These are phyloP conservation scores for Phrynocephalus guinanensis DNA, from an alignment of 2,797 vertebrate genomes.

Conservation along the genomic window DNA sequence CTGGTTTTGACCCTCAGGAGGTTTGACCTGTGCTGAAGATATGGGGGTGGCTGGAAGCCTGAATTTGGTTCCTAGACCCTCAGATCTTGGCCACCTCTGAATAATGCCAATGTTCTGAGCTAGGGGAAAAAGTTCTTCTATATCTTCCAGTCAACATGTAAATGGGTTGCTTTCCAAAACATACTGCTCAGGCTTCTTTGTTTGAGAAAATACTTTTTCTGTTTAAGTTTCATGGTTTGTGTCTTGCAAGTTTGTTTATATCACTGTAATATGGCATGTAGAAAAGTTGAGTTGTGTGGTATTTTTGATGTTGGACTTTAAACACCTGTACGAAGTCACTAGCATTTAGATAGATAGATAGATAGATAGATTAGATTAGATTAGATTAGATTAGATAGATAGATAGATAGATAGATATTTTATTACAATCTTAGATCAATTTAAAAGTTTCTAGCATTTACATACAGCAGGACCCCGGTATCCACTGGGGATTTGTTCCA, in stretches of 20 bases:
- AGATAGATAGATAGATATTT: neutral
- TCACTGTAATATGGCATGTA: neutral
- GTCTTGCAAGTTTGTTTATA: neutral
- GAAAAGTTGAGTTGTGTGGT: neutral
- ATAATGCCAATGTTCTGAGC: neutral
- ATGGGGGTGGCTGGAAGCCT: too few relatives aligned
- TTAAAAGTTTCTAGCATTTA: too few relatives aligned
- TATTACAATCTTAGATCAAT: too few relatives aligned
- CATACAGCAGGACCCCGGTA: too few relatives aligned
- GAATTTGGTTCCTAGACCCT: too few relatives aligned
- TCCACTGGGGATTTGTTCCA: too few relatives aligned
- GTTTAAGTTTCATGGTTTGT: neutral
- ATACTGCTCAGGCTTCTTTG: neutral
- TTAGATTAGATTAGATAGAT: too few relatives aligned
- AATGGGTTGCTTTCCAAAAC: neutral
- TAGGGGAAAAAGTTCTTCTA: neutral
- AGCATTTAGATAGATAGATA: neutral
- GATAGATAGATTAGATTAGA: neutral
- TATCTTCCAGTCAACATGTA: neutral
- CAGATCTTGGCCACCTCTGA: too few relatives aligned
- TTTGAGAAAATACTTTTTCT: neutral
- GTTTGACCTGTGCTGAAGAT: too few relatives aligned
- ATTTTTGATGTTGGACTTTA: neutral
- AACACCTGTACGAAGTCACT: neutral
- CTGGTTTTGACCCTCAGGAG: too few relatives aligned